Evolutionary conservation across 2,797 vertebrate genomes (phyloP).

Genomic region (Cheracebus regulus): DNA sequence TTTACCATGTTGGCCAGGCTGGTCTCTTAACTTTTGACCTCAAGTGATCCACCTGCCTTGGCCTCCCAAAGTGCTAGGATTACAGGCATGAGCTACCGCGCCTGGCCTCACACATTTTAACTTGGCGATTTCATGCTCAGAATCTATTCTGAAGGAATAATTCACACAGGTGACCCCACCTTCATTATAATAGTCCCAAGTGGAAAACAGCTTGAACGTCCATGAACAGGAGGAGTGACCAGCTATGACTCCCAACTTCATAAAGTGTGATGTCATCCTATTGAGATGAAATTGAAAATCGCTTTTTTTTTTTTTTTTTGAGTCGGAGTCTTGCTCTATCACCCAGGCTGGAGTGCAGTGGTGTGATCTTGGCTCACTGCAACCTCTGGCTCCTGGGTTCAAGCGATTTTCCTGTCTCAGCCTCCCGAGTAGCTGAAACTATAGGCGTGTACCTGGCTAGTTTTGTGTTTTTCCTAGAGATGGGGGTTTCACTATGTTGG

Average conservation of each 20-base stretch:
- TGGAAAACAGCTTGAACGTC: rapidly evolving
- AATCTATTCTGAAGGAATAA: neutral
- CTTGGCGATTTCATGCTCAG: rapidly evolving
- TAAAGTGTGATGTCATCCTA: rapidly evolving
- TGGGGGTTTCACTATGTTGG: neutral
- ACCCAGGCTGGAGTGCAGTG: too few relatives aligned
- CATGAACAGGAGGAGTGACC: rapidly evolving
- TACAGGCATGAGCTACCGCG: too few relatives aligned
- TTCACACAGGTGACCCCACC: rapidly evolving
- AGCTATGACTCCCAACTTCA: neutral
- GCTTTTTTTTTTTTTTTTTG: too few relatives aligned
- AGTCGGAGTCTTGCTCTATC: too few relatives aligned
- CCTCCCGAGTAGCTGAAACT: neutral
- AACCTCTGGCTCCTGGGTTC: too few relatives aligned
- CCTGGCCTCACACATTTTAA: rapidly evolving
- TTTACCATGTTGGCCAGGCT: too few relatives aligned
- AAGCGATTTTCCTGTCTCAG: too few relatives aligned
- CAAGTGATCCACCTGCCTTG: too few relatives aligned
- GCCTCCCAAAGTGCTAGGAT: too few relatives aligned
- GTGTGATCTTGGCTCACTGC: too few relatives aligned
- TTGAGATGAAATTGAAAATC: neutral
- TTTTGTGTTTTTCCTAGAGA: neutral
- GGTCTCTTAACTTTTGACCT: too few relatives aligned
- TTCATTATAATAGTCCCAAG: rapidly evolving
- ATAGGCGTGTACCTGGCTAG: too few relatives aligned